Evolutionary conservation across 2,888 invertebrate genomes (phyloP), one percentile per base, ranked within the genome.

Genomic region (Watsonalla binaria): DNA sequence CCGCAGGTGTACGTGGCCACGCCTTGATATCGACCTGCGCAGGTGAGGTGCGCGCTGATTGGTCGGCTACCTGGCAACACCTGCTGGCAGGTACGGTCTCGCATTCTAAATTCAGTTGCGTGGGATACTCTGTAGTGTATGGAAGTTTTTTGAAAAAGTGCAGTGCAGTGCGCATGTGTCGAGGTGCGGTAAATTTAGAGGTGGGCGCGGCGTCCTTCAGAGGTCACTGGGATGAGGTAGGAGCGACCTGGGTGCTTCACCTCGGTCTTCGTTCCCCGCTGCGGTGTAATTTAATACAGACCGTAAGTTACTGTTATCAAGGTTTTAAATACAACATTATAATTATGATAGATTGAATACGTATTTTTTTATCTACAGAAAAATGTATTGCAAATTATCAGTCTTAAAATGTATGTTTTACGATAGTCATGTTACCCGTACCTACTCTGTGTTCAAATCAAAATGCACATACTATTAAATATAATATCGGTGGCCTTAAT

Each of bases 21-120:
- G 87, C 88, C 88, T 71, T 78, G 82, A 82, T 90, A 90, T 90
- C 87, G 90, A 90, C 70, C 90, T 90, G 90, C 90, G 90, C 90
- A 89, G 86, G 89, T 87, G 70, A 70, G 74, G 73, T 90, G 90
- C 90, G 90, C 90, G 86, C 76, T 78, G 84, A 90, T 90, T 90
- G 90, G 85, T 71, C 72, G 78, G 64, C 64, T 87, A 78, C 58
- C 54, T 47, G 48, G 6, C 46, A 37, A 34, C 45, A 46, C 14
- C 35, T 46, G 46, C 50, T 47, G 34, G 45, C 53, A 50, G 45
- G 39, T 46, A 45, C 56, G 45, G 33, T 54, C 62, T 63, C 56
- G 54, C 51, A 55, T 62, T 58, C 53, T 51, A 47, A 54, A 56
- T 62, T 61, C 71, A 70, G 78, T 78, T 58, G 63, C 60, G 70